These are phyloP conservation scores for Macrosiphum euphorbiae DNA, from an alignment of 2,888 invertebrate species.

Conservation along the genomic window DNA sequence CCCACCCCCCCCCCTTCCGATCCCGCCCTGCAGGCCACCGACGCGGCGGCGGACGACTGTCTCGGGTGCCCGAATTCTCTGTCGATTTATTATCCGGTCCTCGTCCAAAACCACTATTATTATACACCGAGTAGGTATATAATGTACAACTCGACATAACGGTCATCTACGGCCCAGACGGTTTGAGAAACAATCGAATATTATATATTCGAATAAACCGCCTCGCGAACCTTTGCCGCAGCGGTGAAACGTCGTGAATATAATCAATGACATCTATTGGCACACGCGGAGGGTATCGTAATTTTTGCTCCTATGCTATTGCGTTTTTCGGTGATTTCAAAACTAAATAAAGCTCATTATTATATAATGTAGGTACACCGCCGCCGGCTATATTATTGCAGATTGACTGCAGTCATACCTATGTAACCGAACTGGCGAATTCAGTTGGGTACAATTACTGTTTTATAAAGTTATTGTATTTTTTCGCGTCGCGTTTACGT, in stretches of 20 bases:
- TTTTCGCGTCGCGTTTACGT: not conserved
- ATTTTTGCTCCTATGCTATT: not conserved
- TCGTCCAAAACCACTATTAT: constrained; percentile 35
- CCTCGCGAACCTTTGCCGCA: not conserved
- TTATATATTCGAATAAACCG: constrained; percentile 13
- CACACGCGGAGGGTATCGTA: not conserved
- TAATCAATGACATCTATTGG: not conserved
- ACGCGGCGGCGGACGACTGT: not conserved
- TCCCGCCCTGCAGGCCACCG: not conserved
- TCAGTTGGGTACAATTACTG: not conserved
- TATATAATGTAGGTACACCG: too few relatives aligned
- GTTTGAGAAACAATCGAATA: constrained; percentile 43
- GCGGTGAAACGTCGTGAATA: not conserved
- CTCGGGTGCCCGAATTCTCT: constrained; percentile 44
- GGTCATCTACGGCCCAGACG: constrained; percentile 48
- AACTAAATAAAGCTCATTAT: not conserved
- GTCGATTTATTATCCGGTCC: constrained; percentile 60
- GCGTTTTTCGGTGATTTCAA: not conserved
- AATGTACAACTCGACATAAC: constrained; percentile 3
- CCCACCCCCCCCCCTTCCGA: not conserved
- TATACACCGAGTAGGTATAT: not conserved
- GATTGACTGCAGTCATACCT: not conserved
- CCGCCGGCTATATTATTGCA: not conserved
- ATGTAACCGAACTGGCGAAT: not conserved
- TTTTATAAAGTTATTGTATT: too few relatives aligned